Evolutionary conservation across 1,140 invertebrate genomes (phyloP).

Genomic region (Achroia grisella): DNA sequence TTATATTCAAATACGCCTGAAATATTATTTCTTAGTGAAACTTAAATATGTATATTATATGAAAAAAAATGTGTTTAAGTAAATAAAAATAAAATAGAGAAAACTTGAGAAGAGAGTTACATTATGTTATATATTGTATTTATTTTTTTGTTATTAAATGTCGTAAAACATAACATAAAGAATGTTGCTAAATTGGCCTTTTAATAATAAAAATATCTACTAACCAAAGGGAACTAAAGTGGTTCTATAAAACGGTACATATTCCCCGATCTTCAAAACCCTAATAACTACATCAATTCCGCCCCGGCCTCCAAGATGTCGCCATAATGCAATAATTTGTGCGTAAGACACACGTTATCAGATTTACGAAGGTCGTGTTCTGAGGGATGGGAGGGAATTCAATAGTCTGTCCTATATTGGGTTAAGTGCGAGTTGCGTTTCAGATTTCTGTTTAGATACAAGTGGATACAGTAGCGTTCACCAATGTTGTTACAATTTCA

Average conservation of each 20-base stretch:
- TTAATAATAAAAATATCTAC: not conserved
- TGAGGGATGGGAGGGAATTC: constrained; percentile 4
- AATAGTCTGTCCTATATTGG: constrained; percentile 6
- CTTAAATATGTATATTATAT: no score
- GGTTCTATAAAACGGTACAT: not conserved
- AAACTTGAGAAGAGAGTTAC: no score
- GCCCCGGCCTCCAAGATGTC: not conserved
- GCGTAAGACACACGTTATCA: constrained; percentile 9
- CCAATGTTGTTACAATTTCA: no score
- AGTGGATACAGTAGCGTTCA: no score
- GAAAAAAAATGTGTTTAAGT: no score
- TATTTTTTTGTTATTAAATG: no score
- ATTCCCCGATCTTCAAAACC: not conserved
- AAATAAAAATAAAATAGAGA: no score
- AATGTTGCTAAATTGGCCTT: not conserved
- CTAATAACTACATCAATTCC: not conserved
- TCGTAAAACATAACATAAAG: no score
- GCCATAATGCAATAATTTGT: constrained; percentile 8
- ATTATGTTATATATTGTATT: no score
- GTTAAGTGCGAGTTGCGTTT: constrained; percentile 1
- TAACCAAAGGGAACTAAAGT: not conserved
- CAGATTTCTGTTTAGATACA: not conserved
- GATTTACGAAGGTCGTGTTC: constrained; percentile 7
- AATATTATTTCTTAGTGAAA: no score
- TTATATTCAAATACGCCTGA: no score